phyloP scores from a whole-genome alignment of 2,797 vertebrate species.

The Lepus oiostolus region DNA sequence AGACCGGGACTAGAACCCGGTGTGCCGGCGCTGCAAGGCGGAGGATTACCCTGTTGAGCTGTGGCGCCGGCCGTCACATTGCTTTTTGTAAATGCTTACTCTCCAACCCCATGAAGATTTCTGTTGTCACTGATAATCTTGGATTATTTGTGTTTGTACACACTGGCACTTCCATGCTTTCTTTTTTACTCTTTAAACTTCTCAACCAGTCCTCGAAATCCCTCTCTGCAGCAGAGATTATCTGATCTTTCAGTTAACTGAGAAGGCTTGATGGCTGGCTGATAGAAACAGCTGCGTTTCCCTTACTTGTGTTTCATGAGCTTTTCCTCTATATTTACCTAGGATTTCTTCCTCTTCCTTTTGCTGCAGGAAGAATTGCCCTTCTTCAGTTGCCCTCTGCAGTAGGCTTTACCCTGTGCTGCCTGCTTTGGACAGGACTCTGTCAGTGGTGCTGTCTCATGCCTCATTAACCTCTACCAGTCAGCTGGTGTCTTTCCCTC shows the following conservation, averaged over 20 bases:
- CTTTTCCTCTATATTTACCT: background rate
- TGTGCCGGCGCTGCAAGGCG: too few species aligned
- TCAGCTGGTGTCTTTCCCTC: background rate
- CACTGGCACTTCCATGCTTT: background rate
- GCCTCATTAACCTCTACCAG: constrained; percentile 40
- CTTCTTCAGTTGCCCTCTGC: background rate
- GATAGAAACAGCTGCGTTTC: background rate
- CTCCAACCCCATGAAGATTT: background rate
- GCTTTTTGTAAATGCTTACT: constrained; percentile 58
- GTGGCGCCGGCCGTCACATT: background rate
- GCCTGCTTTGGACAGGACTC: background rate
- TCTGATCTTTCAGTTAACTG: constrained; percentile 33
- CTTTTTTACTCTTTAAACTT: constrained; percentile 34
- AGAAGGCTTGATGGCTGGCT: constrained; percentile 6
- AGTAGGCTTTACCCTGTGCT: background rate
- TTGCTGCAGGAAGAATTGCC: background rate
- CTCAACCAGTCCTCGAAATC: constrained; percentile 27
- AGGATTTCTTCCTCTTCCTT: background rate
- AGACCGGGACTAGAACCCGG: too few species aligned
- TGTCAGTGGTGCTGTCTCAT: background rate
- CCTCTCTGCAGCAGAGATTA: constrained; percentile 19
- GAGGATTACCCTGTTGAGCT: too few species aligned
- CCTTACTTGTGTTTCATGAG: background rate
- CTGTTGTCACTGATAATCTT: constrained; percentile 29
- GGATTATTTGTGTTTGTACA: constrained; percentile 36